Percentiles rank a stretch among this genome's conserved stretches.
These are phyloP conservation scores for Anoplophora glabripennis DNA, from an alignment of 1,140 invertebrate species.

Conservation along the genomic window DNA sequence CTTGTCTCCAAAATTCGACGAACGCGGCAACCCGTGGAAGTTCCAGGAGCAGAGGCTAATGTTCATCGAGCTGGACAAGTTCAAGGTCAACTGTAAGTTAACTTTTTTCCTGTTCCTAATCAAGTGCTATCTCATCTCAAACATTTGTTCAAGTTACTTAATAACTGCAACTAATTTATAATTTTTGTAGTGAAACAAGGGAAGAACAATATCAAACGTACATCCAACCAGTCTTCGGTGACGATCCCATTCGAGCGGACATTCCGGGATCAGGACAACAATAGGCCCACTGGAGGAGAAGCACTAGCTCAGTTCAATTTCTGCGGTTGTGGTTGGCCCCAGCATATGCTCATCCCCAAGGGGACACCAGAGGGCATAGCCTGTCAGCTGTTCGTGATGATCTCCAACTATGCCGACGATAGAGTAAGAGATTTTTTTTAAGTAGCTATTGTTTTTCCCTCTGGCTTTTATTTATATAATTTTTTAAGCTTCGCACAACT, in stretches of 20 bases:
- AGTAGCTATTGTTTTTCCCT: neutral
- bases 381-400: neutral
- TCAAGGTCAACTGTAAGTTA: conserved; percentile 50
- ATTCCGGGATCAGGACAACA: conserved; percentile 61
- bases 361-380: conserved; percentile 68
- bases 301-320: conserved; percentile 65
- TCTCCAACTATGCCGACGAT: neutral
- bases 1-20: conserved; percentile 68
- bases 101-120: no score
- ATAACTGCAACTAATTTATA: neutral
- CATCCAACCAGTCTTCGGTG: conserved; percentile 65
- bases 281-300: conserved; percentile 53
- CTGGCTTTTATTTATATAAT: neutral
- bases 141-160: no score
- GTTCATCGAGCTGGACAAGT: conserved; percentile 79
- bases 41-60: conserved; percentile 65
- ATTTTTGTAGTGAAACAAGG: conserved; percentile 60
- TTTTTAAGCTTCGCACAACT: neutral
- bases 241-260: conserved; percentile 72
- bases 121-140: no score
- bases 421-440: neutral
- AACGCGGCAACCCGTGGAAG: conserved; percentile 60
- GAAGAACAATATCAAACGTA: conserved; percentile 59
- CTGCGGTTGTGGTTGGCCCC: conserved; percentile 86
- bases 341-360: conserved; percentile 78